Evolutionary conservation across 2,797 vertebrate species (phyloP).

Genomic region (Muscicapa striata): DNA sequence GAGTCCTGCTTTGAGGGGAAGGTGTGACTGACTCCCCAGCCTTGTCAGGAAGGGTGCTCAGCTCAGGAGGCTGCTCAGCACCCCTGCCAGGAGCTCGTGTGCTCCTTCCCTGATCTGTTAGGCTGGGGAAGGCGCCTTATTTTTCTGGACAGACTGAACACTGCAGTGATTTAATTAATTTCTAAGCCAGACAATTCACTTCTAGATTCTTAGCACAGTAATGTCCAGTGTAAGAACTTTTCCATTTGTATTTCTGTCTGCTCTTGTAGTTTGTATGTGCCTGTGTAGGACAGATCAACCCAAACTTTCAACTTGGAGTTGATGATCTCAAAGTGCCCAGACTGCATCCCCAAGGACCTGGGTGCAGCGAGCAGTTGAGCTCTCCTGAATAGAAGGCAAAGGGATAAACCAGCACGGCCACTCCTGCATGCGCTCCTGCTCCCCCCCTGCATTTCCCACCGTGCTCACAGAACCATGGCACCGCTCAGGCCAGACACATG

Average conservation of each 20-base stretch:
- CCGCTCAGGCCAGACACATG: fast-evolving
- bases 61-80: not conserved
- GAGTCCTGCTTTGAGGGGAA: not conserved
- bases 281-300: not conserved
- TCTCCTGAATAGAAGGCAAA: not conserved
- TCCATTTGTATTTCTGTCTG: not conserved
- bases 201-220: not conserved
- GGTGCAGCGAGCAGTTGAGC: not conserved
- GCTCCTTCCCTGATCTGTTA: not conserved
- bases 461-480: not conserved
- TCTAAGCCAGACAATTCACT: not conserved
- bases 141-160: not conserved
- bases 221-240: not conserved
- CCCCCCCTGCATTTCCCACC: too few relatives aligned
- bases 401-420: not conserved
- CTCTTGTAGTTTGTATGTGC: not conserved
- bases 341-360: not conserved
- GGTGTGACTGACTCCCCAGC: not conserved
- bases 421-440: not conserved
- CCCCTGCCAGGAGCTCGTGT: not conserved
- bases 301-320: not conserved
- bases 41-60: not conserved
- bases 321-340: not conserved
- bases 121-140: not conserved
- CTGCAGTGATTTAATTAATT: not conserved